A percentile compares a stretch with the other conserved stretches of the same genome.
Evolutionary conservation across 1,140 invertebrate genomes (phyloP).

Genomic region (Bombus cullumanus): DNA sequence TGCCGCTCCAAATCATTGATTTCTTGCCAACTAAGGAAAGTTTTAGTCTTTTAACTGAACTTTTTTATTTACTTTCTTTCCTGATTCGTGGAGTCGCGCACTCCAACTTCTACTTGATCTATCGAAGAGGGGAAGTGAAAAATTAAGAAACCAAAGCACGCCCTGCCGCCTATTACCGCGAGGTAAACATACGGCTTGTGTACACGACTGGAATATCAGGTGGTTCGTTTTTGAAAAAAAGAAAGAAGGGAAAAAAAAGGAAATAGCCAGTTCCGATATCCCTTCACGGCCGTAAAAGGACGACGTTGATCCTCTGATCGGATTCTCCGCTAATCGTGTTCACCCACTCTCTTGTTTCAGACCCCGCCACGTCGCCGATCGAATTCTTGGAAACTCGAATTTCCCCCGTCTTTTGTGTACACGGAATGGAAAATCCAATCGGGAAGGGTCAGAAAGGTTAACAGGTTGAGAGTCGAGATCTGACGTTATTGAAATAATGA

Average conservation of each 20-base stretch:
- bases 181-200: slow-evolving; percentile 72
- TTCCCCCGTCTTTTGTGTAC: slow-evolving; percentile 51
- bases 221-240: slow-evolving; percentile 30
- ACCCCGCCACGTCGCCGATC: slow-evolving; percentile 36
- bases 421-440: slow-evolving; percentile 48
- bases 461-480: slow-evolving; percentile 10
- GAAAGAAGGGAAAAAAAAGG: background rate
- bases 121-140: slow-evolving; percentile 52
- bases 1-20: background rate
- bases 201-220: slow-evolving; percentile 70
- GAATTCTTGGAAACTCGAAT: slow-evolving; percentile 48
- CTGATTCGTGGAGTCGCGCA: background rate
- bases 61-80: slow-evolving; percentile 11
- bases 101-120: slow-evolving; percentile 14
- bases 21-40: background rate
- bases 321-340: slow-evolving; percentile 59
- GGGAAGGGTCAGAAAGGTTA: background rate
- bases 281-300: slow-evolving; percentile 23
- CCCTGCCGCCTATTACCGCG: slow-evolving; percentile 66
- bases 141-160: slow-evolving; percentile 73
- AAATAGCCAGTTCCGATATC: slow-evolving; percentile 29
- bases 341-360: slow-evolving; percentile 51
- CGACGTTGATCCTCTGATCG: slow-evolving; percentile 62
- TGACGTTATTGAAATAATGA: slow-evolving; percentile 24
- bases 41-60: background rate